Evolutionary conservation across 2,797 vertebrate genomes (phyloP).

Genomic region (Myoxocephalus aenaeus): DNA sequence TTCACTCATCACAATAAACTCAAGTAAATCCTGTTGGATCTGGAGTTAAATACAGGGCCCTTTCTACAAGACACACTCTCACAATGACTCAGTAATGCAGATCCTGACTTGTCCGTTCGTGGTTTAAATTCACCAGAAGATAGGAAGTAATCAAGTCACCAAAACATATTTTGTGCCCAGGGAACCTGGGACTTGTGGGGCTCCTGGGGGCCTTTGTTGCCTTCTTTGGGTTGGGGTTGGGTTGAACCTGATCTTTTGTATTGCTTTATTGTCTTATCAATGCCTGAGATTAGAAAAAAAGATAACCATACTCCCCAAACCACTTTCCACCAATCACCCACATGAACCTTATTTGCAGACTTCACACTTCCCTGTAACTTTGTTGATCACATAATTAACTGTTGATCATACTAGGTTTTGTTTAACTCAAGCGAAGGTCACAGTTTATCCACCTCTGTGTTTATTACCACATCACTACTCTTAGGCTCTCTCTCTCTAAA

Average conservation of each 20-base stretch:
- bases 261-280: neutral
- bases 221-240: neutral
- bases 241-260: neutral
- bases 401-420: neutral
- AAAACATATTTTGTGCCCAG: neutral
- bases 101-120: neutral
- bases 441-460: constrained; percentile 6
- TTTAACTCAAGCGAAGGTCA: neutral
- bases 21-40: neutral
- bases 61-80: neutral
- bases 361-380: neutral
- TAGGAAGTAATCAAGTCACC: too few species aligned
- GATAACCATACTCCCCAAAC: neutral
- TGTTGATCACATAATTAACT: constrained; percentile 2
- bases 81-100: neutral
- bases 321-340: neutral
- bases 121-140: neutral
- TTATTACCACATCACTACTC: neutral
- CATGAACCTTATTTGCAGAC: neutral
- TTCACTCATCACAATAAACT: neutral
- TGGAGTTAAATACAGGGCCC: neutral
- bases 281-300: neutral
- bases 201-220: neutral
- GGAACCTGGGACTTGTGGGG: neutral
- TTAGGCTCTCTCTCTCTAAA: neutral